phyloP scores from a whole-genome alignment of 92 coral and sea anemone genomes.

The Desmophyllum pertusum region DNA sequence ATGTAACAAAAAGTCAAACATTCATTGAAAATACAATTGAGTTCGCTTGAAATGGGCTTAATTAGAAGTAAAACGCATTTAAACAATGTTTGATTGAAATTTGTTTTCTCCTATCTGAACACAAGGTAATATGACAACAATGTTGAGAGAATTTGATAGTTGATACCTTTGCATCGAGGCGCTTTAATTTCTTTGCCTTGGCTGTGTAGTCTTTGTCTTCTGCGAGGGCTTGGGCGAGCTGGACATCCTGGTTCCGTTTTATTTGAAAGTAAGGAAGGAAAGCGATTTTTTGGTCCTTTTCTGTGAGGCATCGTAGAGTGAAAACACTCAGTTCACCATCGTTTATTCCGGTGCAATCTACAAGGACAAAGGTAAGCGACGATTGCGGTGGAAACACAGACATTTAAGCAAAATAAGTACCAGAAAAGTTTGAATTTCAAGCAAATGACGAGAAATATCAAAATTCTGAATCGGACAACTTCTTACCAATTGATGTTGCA shows the following conservation, averaged over 20 bases:
- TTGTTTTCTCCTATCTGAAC: no score
- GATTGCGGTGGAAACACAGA: neutral
- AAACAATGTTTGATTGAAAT: neutral
- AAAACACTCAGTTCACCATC: neutral
- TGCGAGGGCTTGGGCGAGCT: neutral
- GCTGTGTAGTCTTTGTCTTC: neutral
- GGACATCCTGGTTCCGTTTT: conserved; percentile 25
- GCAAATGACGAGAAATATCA: neutral
- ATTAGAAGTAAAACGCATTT: neutral
- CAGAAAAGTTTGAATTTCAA: neutral
- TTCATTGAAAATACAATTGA: neutral
- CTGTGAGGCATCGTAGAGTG: conserved; percentile 24
- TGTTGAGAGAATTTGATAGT: no score
- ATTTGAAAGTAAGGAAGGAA: neutral
- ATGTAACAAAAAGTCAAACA: neutral
- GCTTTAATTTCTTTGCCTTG: conserved; percentile 23
- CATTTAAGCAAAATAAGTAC: neutral
- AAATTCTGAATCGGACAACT: conserved; percentile 1
- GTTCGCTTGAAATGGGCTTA: neutral
- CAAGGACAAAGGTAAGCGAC: no score
- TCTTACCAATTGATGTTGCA: neutral
- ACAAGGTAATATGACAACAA: no score
- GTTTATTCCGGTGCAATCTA: no score
- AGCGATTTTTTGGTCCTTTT: conserved; percentile 26
- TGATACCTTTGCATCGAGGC: conserved; percentile 33